Evolutionary conservation across 2,113 vertebrate genomes (phyloP).

Genomic region (Triplophysa tibetana): DNA sequence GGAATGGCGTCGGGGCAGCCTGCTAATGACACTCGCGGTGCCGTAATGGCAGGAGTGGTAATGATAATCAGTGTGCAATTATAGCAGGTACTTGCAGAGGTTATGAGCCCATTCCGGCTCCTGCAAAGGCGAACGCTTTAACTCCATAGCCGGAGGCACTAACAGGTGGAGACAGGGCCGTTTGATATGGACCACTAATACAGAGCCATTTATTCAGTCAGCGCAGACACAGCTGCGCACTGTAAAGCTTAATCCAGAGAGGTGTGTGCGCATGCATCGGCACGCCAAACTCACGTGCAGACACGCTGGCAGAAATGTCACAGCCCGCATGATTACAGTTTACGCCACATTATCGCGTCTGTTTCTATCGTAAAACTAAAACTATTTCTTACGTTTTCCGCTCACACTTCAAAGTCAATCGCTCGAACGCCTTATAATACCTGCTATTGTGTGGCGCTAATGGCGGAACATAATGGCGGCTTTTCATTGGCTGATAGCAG

Average conservation of each 20-base stretch:
- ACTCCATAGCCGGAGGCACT: slow-evolving; percentile 53
- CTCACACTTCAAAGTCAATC: slow-evolving; percentile 34
- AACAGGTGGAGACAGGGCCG: slow-evolving; percentile 26
- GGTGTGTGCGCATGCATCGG: neutral
- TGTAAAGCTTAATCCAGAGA: slow-evolving; percentile 33
- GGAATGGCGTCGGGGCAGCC: slow-evolving; percentile 10
- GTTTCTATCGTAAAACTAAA: slow-evolving; percentile 17
- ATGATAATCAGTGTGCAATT: slow-evolving; percentile 69
- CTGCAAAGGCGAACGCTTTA: slow-evolving; percentile 62
- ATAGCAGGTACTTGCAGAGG: slow-evolving; percentile 67
- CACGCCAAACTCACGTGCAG: neutral
- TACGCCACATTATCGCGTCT: slow-evolving; percentile 28
- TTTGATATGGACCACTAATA: slow-evolving; percentile 45
- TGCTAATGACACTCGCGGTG: slow-evolving; percentile 39
- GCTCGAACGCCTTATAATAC: slow-evolving; percentile 48
- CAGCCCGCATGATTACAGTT: slow-evolving; percentile 7
- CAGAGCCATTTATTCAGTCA: slow-evolving; percentile 36
- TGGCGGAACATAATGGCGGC: slow-evolving; percentile 50
- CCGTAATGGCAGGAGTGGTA: slow-evolving; percentile 51
- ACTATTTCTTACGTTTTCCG: slow-evolving; percentile 25
- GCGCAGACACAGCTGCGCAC: slow-evolving; percentile 44
- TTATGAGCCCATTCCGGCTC: slow-evolving; percentile 70
- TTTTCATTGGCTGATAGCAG: slow-evolving; percentile 51
- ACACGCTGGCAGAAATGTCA: slow-evolving; percentile 9
- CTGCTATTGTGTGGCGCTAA: slow-evolving; percentile 49